Conservation (phyloP, 2,797 vertebrate genomes). For the Sebastes hubbsi region DNA sequence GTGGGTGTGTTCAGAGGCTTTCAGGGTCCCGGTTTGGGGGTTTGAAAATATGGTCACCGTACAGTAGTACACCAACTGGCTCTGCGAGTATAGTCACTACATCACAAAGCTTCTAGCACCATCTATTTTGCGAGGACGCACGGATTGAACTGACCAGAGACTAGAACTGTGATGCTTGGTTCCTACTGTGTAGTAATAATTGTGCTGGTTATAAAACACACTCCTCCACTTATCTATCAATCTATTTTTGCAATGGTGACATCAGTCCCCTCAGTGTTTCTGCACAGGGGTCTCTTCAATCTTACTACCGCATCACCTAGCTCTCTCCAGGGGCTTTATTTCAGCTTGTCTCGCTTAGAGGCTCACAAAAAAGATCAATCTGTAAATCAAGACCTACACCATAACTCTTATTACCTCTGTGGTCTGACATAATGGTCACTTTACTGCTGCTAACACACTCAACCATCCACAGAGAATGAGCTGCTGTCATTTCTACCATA, state of each 20-base stretch:
- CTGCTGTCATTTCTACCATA: not conserved
- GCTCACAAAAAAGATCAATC: not conserved
- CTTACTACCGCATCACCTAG: not conserved
- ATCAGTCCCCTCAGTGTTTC: not conserved
- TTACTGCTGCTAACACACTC: slow-evolving; percentile 1
- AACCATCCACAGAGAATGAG: not conserved
- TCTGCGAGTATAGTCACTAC: not conserved
- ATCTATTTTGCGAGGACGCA: not conserved
- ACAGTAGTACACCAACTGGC: no score
- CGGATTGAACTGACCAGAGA: not conserved
- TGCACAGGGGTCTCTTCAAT: not conserved
- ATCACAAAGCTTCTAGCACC: not conserved
- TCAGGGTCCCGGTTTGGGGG: no score
- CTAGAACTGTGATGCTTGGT: not conserved
- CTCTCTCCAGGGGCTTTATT: not conserved
- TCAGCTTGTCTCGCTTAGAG: not conserved
- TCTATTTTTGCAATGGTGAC: not conserved
- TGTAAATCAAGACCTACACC: not conserved
- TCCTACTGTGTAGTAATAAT: not conserved
- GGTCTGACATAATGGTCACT: slow-evolving; percentile 12
- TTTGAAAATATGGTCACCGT: no score
- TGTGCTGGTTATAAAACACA: not conserved
- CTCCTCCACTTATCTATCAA: not conserved
- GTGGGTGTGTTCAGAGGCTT: no score
- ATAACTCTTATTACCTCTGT: not conserved